A percentile compares a stretch with the other conserved stretches of the same genome.
Evolutionary conservation across 2,797 vertebrate genomes (phyloP).

Genomic region (Orestias chungarensis): DNA sequence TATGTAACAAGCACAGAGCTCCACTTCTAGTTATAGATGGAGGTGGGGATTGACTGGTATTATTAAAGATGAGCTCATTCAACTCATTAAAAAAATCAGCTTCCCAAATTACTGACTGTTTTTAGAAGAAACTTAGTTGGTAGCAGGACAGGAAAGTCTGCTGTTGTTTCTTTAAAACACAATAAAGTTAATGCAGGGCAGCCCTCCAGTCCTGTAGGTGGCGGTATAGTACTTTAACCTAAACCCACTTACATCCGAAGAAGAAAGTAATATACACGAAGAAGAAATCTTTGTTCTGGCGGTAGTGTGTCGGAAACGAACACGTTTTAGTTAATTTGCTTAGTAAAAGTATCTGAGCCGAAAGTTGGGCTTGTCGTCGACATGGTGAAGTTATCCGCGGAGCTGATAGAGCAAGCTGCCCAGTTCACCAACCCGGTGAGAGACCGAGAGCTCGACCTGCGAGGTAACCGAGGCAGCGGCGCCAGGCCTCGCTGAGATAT

Average conservation of each 20-base stretch:
- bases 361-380: not conserved
- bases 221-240: not conserved
- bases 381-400: slow-evolving; percentile 96
- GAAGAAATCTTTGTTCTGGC: slow-evolving; percentile 19
- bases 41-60: too few species aligned
- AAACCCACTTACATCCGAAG: not conserved
- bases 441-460: slow-evolving; percentile 90
- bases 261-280: not conserved
- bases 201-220: not conserved
- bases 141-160: too few species aligned
- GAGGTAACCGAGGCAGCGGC: slow-evolving; percentile 74
- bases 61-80: too few species aligned
- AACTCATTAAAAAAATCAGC: too few species aligned
- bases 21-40: too few species aligned
- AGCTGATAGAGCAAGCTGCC: slow-evolving; percentile 93
- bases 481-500: slow-evolving; percentile 1
- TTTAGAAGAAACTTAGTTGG: too few species aligned
- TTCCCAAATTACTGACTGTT: too few species aligned
- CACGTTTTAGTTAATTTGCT: not conserved
- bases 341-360: not conserved
- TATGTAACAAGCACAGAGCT: too few species aligned
- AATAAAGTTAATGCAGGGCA: too few species aligned
- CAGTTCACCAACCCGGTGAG: slow-evolving; percentile 93
- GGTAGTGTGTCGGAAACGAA: not conserved
- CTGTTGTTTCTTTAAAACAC: too few species aligned